These are phyloP conservation scores for Montipora capricornis DNA, from an alignment of 64 coral and sea anemone genomes.

Conservation along the genomic window DNA sequence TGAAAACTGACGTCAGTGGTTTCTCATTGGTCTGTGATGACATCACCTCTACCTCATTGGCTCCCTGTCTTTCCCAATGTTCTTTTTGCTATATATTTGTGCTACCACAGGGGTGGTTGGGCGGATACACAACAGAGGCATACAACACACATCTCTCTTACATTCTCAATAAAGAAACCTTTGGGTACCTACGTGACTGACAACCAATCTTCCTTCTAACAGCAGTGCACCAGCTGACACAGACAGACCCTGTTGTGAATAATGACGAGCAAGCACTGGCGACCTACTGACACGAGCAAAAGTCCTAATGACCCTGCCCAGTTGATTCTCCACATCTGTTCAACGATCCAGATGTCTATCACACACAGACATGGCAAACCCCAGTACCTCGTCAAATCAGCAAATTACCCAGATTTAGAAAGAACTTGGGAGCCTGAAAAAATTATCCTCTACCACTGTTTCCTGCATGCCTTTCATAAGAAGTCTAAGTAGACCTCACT, in stretches of 20 bases:
- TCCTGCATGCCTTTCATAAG: background rate
- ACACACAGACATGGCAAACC: background rate
- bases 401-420: background rate
- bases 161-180: no score
- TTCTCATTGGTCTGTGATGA: no score
- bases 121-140: no score
- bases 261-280: background rate
- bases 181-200: no score
- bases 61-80: no score
- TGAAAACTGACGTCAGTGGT: no score
- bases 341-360: background rate
- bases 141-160: no score
- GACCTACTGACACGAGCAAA: no score
- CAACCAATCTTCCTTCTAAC: background rate
- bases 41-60: no score
- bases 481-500: background rate
- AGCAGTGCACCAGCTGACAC: background rate
- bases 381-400: constrained; percentile 34
- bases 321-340: background rate
- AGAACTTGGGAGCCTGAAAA: constrained; percentile 55
- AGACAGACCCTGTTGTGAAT: background rate
- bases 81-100: no score
- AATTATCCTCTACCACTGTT: background rate
- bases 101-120: no score
- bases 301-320: background rate